Conservation (phyloP, 2,888 invertebrate species). For the Eupithecia vulgata region DNA sequence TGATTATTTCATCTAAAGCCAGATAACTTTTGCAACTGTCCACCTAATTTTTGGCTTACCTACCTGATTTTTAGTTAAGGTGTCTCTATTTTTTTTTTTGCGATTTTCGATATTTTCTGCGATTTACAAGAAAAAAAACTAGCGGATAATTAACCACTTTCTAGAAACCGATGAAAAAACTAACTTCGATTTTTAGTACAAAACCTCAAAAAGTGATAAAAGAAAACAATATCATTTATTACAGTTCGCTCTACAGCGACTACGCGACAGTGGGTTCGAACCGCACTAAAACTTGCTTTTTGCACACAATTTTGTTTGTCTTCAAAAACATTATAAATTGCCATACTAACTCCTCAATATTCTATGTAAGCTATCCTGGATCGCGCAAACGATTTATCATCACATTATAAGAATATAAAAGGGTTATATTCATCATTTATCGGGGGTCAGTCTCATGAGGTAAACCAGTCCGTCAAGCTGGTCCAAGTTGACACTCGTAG, state of each 20-base stretch:
- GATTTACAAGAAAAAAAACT: no score
- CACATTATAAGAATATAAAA: slow-evolving; percentile 4
- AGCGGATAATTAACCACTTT: no score
- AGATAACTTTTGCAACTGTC: not conserved
- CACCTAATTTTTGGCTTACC: no score
- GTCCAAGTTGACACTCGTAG: not conserved
- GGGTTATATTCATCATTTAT: not conserved
- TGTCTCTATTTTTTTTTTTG: no score
- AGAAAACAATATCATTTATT: not conserved
- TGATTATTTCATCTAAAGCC: not conserved
- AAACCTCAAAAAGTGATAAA: no score
- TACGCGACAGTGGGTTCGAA: slow-evolving; percentile 1
- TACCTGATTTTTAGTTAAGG: not conserved
- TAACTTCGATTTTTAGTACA: no score
- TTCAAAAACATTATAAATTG: not conserved
- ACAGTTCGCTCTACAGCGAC: not conserved
- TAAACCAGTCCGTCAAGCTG: slow-evolving; percentile 14
- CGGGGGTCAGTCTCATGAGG: slow-evolving; percentile 13
- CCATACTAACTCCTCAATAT: not conserved
- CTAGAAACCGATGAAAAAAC: no score
- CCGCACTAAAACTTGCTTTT: not conserved
- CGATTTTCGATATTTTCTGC: no score
- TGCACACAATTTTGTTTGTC: not conserved
- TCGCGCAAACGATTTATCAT: slow-evolving; percentile 9
- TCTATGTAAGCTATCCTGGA: not conserved